Evolutionary conservation across 2,113 vertebrate species (phyloP), one percentile per base, ranked within the genome.

Genomic region (Hiodon alosoides): DNA sequence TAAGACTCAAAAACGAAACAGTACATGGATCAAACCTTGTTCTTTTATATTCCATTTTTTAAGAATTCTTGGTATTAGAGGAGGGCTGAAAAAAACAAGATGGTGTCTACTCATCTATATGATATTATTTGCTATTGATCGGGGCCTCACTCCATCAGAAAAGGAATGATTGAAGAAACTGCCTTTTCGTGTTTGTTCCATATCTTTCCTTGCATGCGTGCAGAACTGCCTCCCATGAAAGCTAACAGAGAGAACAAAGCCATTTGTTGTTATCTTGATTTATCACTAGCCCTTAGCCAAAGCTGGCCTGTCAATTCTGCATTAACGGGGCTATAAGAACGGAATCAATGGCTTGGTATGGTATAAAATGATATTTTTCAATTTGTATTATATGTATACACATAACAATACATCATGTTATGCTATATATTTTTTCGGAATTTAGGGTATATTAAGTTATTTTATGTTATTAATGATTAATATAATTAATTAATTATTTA

Each of bases 321-420:
- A 85, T 84, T 90, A 90, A 90, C 89, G 83, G 87, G 84, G 83
- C 84, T 80, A 86, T 88, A 86, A 87, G 85, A 82, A 84, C 76
- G 74, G 64, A 81, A 79, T 89, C 84, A 78, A 86, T 88, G 85
- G 57, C 87, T 81, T 81, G 72, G 76, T 50, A 2, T 72, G 73
- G 76, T 69, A 80, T 78, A 81, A 67, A 50, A 64, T n/a, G 46
- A 53, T 70, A 69, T 61, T 47, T 10, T 69, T 69, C 6, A 31
- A 2, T 60, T 53, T 75, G 48, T 66, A 48, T 65, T 55, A 10
- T 57, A 57, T 57, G 10, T 57, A 57, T 57, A 57, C 5, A 57
- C 31, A 48, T 11, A 64, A 3, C 2, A 17, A 4, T 17, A 6
- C 5, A 31, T 31, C 31, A 31, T 31, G 31, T 31, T 31, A 31